Conservation (phyloP, 2,797 vertebrate species). For the Podarcis siculus region DNA sequence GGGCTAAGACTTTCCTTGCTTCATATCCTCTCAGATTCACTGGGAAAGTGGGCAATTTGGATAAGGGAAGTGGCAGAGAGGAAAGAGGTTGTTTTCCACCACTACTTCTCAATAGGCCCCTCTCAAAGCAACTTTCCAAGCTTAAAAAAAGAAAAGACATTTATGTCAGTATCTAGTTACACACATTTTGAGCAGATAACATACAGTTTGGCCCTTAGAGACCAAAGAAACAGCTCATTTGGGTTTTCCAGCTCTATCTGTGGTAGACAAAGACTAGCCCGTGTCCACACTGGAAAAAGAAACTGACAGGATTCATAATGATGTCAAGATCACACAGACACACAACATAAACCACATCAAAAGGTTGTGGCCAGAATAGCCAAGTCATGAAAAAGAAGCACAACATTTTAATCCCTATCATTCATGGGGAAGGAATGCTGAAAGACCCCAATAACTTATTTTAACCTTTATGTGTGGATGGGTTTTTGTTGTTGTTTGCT, state of each 20-base stretch:
- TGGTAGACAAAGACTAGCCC: constrained; percentile 14
- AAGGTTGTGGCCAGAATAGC: constrained; percentile 5
- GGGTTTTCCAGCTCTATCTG: not conserved
- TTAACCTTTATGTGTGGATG: rapidly evolving
- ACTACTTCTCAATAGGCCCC: not conserved
- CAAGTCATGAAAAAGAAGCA: constrained; percentile 31
- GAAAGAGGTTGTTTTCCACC: not conserved
- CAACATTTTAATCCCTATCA: not conserved
- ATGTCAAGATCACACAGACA: not conserved
- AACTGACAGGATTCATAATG: constrained; percentile 42
- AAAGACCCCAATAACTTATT: not conserved
- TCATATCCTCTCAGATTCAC: not conserved
- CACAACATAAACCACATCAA: not conserved
- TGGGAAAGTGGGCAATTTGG: not conserved
- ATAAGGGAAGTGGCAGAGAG: not conserved
- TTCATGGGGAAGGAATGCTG: constrained; percentile 24
- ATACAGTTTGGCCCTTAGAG: not conserved
- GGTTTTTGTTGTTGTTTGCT: not conserved
- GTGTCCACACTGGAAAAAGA: constrained; percentile 17
- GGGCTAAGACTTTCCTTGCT: not conserved
- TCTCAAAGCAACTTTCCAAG: not conserved
- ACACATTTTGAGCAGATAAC: not conserved
- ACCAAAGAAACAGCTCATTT: not conserved
- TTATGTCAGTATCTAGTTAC: not conserved
- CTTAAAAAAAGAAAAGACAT: not conserved